Conservation (phyloP, 2,888 invertebrate species). For the Leucoma salicis region DNA sequence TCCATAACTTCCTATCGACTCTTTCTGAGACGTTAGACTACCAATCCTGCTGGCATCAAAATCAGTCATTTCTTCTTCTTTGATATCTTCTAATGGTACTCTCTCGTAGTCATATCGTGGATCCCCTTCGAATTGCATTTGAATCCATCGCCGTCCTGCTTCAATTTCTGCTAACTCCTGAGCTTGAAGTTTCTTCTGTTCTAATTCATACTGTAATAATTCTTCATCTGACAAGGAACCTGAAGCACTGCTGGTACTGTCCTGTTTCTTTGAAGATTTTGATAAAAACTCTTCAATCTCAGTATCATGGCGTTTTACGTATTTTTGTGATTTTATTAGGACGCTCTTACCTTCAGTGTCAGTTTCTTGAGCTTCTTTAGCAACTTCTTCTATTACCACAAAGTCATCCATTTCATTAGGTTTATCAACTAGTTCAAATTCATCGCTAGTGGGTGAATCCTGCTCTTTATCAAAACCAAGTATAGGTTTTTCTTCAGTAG, state of each 20-base stretch:
- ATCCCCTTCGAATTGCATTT: constrained; percentile 92
- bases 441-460: constrained; percentile 91
- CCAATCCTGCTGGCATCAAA: constrained; percentile 90
- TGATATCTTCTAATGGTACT: constrained; percentile 93
- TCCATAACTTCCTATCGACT: constrained; percentile 89
- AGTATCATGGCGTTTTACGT: constrained; percentile 84
- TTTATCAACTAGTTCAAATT: constrained; percentile 93
- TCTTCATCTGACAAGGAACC: constrained; percentile 84
- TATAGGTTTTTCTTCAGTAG: constrained; percentile 82
- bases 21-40: constrained; percentile 89
- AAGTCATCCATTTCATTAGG: constrained; percentile 94
- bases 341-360: constrained; percentile 92
- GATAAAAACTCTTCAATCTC: constrained; percentile 87
- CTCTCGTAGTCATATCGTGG: constrained; percentile 90
- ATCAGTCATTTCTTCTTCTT: constrained; percentile 95
- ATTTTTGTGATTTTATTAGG: constrained; percentile 81
- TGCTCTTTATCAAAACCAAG: constrained; percentile 80
- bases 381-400: constrained; percentile 94
- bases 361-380: constrained; percentile 91
- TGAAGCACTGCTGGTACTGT: constrained; percentile 81
- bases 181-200: constrained; percentile 80
- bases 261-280: constrained; percentile 85
- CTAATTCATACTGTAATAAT: constrained; percentile 85
- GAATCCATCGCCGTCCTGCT: constrained; percentile 93
- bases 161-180: constrained; percentile 82